These are phyloP conservation scores for Pherbina coryleti DNA, from an alignment of 2,888 invertebrate species.

Conservation along the genomic window DNA sequence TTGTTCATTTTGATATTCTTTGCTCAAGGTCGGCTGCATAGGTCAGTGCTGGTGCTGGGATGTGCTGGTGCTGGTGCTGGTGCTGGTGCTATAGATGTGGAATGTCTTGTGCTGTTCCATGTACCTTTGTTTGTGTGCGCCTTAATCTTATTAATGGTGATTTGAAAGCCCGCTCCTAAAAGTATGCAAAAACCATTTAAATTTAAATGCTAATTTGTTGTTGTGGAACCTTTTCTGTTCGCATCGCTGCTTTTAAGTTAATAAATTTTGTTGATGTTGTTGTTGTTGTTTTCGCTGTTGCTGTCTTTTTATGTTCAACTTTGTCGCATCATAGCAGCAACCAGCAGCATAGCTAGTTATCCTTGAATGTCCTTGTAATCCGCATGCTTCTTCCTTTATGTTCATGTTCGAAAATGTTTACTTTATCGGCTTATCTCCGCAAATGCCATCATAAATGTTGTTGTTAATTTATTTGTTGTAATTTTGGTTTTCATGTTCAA, in stretches of 20 bases:
- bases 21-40: conserved; percentile 11
- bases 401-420: not conserved
- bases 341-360: not conserved
- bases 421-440: conserved; percentile 9
- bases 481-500: not conserved
- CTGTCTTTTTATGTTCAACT: not conserved
- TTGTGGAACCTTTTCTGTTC: not conserved
- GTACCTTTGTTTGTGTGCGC: not conserved
- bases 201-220: conserved; percentile 22
- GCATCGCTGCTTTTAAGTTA: not conserved
- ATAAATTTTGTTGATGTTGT: too few relatives aligned
- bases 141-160: not conserved
- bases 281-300: not conserved
- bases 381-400: not conserved
- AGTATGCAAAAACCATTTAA: conserved; percentile 21
- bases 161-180: conserved; percentile 3
- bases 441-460: conserved; percentile 6
- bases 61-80: not conserved
- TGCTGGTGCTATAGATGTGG: too few relatives aligned
- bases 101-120: not conserved
- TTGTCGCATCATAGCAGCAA: not conserved
- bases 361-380: conserved; percentile 5
- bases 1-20: not conserved
- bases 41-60: not conserved
- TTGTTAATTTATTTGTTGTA: conserved; percentile 10